These are phyloP conservation scores for Pristionchus japonicus DNA, from an alignment of 2,888 invertebrate species.

Conservation along the genomic window DNA sequence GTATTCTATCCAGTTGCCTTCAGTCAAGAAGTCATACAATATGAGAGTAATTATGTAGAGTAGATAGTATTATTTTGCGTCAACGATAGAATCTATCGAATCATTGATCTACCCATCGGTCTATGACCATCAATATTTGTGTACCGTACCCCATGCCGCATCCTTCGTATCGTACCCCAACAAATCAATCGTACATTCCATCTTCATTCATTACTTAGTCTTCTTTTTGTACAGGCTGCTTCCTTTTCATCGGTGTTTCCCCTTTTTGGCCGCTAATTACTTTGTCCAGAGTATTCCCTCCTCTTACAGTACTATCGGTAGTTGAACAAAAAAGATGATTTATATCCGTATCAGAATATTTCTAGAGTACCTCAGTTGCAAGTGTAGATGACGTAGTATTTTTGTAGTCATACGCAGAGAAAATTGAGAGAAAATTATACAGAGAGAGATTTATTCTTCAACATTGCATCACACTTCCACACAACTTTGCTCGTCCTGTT, in stretches of 20 bases:
- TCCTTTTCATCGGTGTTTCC: not conserved
- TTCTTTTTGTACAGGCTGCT: not conserved
- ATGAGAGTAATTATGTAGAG: slow-evolving; percentile 16
- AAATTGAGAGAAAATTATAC: slow-evolving; percentile 1
- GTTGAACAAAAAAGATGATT: slow-evolving; percentile 18
- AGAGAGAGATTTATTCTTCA: not conserved
- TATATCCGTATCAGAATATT: slow-evolving; percentile 24
- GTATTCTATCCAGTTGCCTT: slow-evolving; percentile 26
- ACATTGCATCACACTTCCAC: not conserved
- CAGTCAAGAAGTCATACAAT: not conserved
- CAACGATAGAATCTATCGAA: slow-evolving; percentile 32
- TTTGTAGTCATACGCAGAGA: slow-evolving; percentile 14
- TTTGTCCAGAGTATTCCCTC: slow-evolving; percentile 20
- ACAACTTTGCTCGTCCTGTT: slow-evolving; percentile 8
- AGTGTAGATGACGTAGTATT: slow-evolving; percentile 28
- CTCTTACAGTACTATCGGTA: slow-evolving; percentile 39
- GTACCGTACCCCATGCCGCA: not conserved
- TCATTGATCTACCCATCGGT: not conserved
- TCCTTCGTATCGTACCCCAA: too few species aligned
- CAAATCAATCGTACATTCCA: slow-evolving; percentile 1
- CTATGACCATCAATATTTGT: slow-evolving; percentile 9
- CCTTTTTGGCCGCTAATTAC: slow-evolving; percentile 22
- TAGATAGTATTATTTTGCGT: slow-evolving; percentile 7
- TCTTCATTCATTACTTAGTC: not conserved
- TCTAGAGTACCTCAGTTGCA: not conserved